Evolutionary conservation across 64 coral and sea anemone genomes (phyloP), one percentile per base, ranked within the genome.

Genomic region (Montipora sp.): DNA sequence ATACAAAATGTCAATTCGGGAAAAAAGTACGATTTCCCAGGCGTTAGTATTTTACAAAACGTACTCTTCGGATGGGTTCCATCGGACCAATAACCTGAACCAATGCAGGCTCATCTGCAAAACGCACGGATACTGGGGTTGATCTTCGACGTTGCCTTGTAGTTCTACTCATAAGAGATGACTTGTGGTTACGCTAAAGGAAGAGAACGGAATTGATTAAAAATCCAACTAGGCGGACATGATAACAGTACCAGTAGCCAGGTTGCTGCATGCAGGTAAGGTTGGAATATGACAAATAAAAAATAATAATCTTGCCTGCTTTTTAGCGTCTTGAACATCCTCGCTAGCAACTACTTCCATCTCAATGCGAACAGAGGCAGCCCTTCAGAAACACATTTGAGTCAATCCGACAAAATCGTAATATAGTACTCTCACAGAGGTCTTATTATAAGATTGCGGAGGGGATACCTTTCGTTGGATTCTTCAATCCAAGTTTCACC

Each of bases 71-170:
- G 15, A 90, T 78, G 48, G 90, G 94, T 50, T 94, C 91, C 68
- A 90, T 92, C 15, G 98, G 98, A 80, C 98, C 98, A 51, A 96
- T 94, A 77, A 96, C 93, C 55, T 99, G 98, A 3, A 99, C 94
- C 44, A 99, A 69, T 47, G 87, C 89, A 4, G 91, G 91, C 75
- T 93, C 95, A 21, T 99, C 98, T 36, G 98, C 94, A 65, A 99
- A 99, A 45, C 94, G 87, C 60, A 99, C 98, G 59, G 78, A 96
- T 23, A 99, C 94, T 80, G 98, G 98, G 27, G 89, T 92, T 4
- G 94, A 96, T 21, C 79, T 79, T 14, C 98, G 92, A 69, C 92
- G 92, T 80, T 99, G 94, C 47, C 98, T 89, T 51, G 98, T 96
- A 19, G 94, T 81, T 75, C 98, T 88, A 84, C 98, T 99, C 98